A percentile compares a stretch with the other conserved stretches of the same genome.
Conservation (phyloP, 2,113 vertebrate species). For the Barnardius zonarius region DNA sequence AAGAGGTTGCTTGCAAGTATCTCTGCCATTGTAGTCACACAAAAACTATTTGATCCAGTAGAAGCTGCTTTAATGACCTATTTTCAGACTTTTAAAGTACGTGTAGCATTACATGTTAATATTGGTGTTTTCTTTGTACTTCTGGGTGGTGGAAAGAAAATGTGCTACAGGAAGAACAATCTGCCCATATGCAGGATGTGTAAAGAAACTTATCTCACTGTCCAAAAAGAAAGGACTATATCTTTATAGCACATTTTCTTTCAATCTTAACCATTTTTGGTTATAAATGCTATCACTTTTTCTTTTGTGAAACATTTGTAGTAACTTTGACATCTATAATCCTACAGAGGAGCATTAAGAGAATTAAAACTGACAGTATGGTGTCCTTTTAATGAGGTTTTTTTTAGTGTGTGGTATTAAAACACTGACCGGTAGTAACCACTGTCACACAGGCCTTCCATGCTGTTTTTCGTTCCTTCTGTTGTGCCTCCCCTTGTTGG, state of each 20-base stretch:
- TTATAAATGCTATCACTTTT: not conserved
- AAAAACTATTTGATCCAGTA: not conserved
- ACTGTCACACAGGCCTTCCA: not conserved
- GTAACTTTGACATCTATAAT: rapidly evolving
- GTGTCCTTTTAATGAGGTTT: not conserved
- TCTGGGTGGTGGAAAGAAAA: not conserved
- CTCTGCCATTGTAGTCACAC: not conserved
- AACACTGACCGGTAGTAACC: not conserved
- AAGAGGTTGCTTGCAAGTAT: not conserved
- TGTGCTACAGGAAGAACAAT: not conserved
- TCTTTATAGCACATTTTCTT: not conserved
- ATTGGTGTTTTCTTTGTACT: not conserved
- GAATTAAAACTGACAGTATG: not conserved
- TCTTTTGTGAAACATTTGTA: not conserved
- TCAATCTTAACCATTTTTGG: not conserved
- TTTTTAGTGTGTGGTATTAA: not conserved
- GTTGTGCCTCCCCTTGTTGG: not conserved
- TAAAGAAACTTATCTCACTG: not conserved
- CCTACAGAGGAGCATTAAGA: not conserved
- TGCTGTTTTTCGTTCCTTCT: not conserved
- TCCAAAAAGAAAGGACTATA: not conserved
- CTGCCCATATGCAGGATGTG: rapidly evolving
- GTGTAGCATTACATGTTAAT: rapidly evolving
- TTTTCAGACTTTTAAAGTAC: not conserved
- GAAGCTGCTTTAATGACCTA: not conserved